Conservation (phyloP, 2,888 invertebrate species). For the Brachylomia viminalis region DNA sequence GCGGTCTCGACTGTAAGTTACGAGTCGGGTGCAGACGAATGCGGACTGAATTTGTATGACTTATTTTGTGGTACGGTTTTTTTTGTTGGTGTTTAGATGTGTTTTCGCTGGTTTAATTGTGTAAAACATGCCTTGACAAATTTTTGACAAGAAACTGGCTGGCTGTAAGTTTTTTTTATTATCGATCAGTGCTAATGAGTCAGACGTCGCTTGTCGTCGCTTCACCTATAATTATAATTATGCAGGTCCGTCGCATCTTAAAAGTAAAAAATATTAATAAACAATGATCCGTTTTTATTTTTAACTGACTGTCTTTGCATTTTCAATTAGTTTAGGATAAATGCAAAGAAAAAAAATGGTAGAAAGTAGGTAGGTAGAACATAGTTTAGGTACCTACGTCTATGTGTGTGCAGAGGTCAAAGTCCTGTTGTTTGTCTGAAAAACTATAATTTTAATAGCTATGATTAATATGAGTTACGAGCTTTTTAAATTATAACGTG, state of each 20-base stretch:
- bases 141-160: background rate
- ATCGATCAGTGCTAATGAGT: background rate
- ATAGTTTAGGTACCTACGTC: background rate
- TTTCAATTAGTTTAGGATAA: background rate
- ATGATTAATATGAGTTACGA: slow-evolving; percentile 52
- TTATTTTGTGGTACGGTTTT: slow-evolving; percentile 19
- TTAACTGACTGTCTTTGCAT: background rate
- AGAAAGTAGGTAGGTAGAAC: background rate
- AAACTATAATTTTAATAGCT: slow-evolving; percentile 48
- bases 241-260: background rate
- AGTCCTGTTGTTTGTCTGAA: slow-evolving; percentile 24
- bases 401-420: slow-evolving; percentile 15
- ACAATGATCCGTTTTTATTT: background rate
- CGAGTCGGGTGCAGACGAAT: slow-evolving; percentile 42
- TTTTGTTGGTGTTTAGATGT: background rate
- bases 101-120: background rate
- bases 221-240: background rate
- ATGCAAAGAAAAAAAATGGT: slow-evolving; percentile 6
- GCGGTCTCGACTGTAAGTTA: slow-evolving; percentile 53
- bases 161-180: background rate
- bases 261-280: background rate
- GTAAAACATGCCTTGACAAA: background rate
- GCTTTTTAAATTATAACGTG: slow-evolving; percentile 44
- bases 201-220: background rate
- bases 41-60: slow-evolving; percentile 45